These are phyloP conservation scores for Podocnemis expansa DNA, from an alignment of 2,113 vertebrate species.

Conservation along the genomic window DNA sequence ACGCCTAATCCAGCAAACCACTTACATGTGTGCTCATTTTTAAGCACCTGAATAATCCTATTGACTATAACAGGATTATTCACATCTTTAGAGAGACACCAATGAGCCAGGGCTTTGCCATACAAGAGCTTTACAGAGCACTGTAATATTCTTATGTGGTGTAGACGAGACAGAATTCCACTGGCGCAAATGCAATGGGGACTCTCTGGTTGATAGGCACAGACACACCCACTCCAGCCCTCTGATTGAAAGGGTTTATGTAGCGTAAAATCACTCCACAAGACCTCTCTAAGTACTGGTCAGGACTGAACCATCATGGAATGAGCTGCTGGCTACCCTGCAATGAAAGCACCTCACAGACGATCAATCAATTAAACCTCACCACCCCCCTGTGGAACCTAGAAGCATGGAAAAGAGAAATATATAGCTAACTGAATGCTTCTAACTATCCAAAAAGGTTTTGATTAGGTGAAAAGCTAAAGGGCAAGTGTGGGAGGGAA, in stretches of 20 bases:
- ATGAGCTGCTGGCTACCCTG: neutral
- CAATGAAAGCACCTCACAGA: neutral
- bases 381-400: neutral
- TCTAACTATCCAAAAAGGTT: neutral
- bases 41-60: neutral
- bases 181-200: neutral
- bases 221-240: neutral
- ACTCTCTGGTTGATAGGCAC: neutral
- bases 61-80: neutral
- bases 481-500: neutral
- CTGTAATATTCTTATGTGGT: neutral
- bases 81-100: neutral
- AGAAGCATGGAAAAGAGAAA: neutral
- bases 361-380: neutral
- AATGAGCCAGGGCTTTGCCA: neutral
- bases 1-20: too few species aligned
- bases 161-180: neutral
- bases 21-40: neutral
- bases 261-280: neutral
- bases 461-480: neutral
- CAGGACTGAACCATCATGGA: neutral
- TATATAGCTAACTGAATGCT: neutral
- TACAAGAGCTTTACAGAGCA: neutral
- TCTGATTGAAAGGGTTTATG: neutral
- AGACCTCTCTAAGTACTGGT: fast-evolving